phyloP scores from a whole-genome alignment of 1,140 invertebrate species.

The Ceratina calcarata region DNA sequence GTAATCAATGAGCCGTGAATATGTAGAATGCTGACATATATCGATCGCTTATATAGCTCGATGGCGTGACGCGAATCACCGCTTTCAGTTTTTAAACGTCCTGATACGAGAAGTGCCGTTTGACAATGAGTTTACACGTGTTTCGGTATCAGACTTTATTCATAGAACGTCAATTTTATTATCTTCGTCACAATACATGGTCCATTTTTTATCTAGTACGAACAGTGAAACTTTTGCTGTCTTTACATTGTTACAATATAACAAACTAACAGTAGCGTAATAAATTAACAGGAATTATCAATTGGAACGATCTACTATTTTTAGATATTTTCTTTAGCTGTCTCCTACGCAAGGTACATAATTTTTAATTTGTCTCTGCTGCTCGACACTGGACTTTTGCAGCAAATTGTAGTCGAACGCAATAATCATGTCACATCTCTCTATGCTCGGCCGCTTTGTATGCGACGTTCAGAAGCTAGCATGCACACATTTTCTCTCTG shows the following conservation, averaged over 20 bases:
- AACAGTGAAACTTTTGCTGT: not conserved
- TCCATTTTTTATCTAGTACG: not conserved
- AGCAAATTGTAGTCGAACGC: not conserved
- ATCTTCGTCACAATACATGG: too few species aligned
- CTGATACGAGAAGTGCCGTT: not conserved
- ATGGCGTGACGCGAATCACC: slow-evolving; percentile 11
- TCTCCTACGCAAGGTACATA: not conserved
- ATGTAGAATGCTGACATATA: not conserved
- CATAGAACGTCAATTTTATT: too few species aligned
- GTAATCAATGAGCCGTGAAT: slow-evolving; percentile 38
- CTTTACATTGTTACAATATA: not conserved
- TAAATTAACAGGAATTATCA: too few species aligned
- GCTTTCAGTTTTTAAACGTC: not conserved
- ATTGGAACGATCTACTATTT: too few species aligned
- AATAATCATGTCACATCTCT: too few species aligned
- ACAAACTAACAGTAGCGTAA: too few species aligned
- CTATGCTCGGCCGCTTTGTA: too few species aligned
- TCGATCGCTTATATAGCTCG: slow-evolving; percentile 11
- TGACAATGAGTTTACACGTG: not conserved
- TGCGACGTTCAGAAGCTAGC: too few species aligned
- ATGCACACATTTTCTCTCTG: not conserved
- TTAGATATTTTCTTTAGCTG: not conserved
- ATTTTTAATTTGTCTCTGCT: slow-evolving; percentile 15
- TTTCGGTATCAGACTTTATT: too few species aligned
- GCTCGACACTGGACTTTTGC: slow-evolving; percentile 1